Percentiles rank a stretch among this genome's conserved stretches.
Conservation (phyloP, 2,888 invertebrate genomes). For the Leptopterna dolabrata region DNA sequence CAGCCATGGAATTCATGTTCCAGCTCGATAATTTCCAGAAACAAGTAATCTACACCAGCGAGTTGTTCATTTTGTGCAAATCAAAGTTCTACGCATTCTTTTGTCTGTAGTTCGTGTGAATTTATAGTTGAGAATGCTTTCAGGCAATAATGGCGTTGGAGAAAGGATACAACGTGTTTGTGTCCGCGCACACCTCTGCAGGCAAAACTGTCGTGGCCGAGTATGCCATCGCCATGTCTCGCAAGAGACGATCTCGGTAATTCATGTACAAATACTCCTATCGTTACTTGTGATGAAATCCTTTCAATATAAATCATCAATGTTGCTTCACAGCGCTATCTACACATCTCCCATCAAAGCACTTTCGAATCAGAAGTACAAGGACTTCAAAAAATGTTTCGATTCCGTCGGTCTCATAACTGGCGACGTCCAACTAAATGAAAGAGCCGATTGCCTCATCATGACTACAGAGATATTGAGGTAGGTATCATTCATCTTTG, state of each 20-base stretch:
- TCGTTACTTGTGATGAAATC: neutral
- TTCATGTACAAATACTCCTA: neutral
- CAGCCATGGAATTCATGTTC: conserved; percentile 85
- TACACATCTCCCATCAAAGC: conserved; percentile 99
- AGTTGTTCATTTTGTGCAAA: no score
- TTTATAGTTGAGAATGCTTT: neutral
- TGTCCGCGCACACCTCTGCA: conserved; percentile 99
- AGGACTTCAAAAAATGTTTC: conserved; percentile 94
- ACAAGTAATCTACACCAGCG: conserved; percentile 68
- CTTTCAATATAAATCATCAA: neutral
- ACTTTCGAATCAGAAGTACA: conserved; percentile 97
- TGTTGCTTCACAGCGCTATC: conserved; percentile 74
- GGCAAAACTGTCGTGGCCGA: conserved; percentile 99
- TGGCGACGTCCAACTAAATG: conserved; percentile 95
- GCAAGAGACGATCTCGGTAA: conserved; percentile 49
- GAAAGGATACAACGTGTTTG: conserved; percentile 94
- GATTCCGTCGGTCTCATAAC: conserved; percentile 89
- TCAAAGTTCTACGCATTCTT: no score
- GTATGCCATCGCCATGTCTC: conserved; percentile 91
- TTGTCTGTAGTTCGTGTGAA: no score
- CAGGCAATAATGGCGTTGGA: conserved; percentile 93
- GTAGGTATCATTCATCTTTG: neutral
- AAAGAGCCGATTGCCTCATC: conserved; percentile 92
- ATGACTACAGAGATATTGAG: conserved; percentile 96
- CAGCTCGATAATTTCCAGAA: conserved; percentile 97